phyloP scores from a whole-genome alignment of 2,888 invertebrate genomes.

The Metopia argyrocephala region DNA sequence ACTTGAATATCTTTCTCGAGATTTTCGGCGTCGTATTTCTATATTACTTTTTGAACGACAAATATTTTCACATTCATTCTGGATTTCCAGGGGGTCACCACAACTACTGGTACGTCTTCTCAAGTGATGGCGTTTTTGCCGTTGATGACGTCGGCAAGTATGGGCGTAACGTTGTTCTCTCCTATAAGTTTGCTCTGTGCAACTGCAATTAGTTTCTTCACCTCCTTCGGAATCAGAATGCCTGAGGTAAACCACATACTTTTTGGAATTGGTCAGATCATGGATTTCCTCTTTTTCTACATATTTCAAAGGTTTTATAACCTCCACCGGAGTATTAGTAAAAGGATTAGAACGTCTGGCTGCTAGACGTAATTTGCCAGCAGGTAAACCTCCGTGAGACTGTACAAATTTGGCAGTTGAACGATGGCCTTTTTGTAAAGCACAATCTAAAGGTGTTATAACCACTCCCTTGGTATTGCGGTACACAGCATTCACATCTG shows the following conservation, averaged over 20 bases:
- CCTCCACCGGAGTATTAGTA: slow-evolving; percentile 72
- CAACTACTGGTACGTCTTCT: slow-evolving; percentile 77
- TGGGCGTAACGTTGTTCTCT: slow-evolving; percentile 74
- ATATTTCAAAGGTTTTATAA: slow-evolving; percentile 76
- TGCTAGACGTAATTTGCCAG: slow-evolving; percentile 81
- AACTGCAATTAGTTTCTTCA: slow-evolving; percentile 70
- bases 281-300: slow-evolving; percentile 76
- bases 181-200: slow-evolving; percentile 74
- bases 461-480: slow-evolving; percentile 90
- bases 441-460: slow-evolving; percentile 94
- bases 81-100: slow-evolving; percentile 72
- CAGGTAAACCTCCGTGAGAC: slow-evolving; percentile 92
- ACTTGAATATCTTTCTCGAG: slow-evolving; percentile 72
- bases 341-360: slow-evolving; percentile 76
- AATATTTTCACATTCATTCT: slow-evolving; percentile 73
- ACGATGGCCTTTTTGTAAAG: slow-evolving; percentile 90
- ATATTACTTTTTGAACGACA: slow-evolving; percentile 78
- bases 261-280: slow-evolving; percentile 74
- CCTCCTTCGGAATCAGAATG: slow-evolving; percentile 74
- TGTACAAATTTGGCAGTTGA: slow-evolving; percentile 96
- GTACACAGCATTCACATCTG: slow-evolving; percentile 90
- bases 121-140: slow-evolving; percentile 68
- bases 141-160: slow-evolving; percentile 72
- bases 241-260: slow-evolving; percentile 75
- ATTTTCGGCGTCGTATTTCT: slow-evolving; percentile 74